Base-by-base conservation (phyloP, 2,888 invertebrate species). In the Chromoteleia sp. region DNA sequence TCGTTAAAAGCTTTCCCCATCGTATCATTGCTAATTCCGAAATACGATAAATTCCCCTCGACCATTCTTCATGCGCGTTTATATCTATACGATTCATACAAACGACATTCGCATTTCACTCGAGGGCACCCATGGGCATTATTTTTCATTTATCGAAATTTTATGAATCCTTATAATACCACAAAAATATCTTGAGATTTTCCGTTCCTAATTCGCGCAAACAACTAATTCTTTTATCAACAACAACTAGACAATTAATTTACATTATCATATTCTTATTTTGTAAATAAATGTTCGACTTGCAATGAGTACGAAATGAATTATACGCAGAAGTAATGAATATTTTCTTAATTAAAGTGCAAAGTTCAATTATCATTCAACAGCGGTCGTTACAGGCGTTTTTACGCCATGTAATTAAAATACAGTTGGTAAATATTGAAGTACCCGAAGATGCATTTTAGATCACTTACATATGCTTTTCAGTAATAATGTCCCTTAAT, bases 111-210 rank as follows among this genome's bases (percentile, higher is more conserved):
- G 21, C 50, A 59, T 71, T 67, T 25, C 12, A 33, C 41, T 59
- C 45, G 36, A 43, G 25, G 48, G 43, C 36, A 36, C 19, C 68
- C 74, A 29, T 70, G 63, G 67, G 67, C 77, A 67, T 58, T 58
- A 78, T 76, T 67, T 63, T 56, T 67, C 43, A 81, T 85, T 83
- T 85, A 77, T 81, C 61, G 74, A 78, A 84, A 80, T 84, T 84
- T 84, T 84, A 85, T 76, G 71, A 81, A 59, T 65, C 65, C 68
- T 68, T 79, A 74, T 73, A 59, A 61, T 75, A 52, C 73, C 74
- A 52, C 33, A 45, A 30, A 61, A n/a, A 39, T 59, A 25, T 12
- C 30, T 43, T 43, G 30, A 54, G 30, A 3, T n/a, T 25, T n/a
- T 21, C 7, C n/a, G 6, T 10, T 36, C 36, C 2, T 36, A 10